Conservation (phyloP, 2,113 vertebrate species). For the Oenanthe oenanthe region DNA sequence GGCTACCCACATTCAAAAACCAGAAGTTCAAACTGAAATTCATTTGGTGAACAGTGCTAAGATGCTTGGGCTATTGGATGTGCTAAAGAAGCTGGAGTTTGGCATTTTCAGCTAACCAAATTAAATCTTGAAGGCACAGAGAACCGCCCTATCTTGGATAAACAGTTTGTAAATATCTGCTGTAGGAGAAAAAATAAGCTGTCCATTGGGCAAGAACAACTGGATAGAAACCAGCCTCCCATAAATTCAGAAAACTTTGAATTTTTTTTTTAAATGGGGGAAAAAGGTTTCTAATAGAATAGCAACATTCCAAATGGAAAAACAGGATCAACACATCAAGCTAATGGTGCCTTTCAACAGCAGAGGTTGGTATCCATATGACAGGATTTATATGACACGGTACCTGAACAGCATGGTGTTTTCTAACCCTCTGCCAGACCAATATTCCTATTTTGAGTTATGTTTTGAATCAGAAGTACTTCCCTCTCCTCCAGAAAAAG, state of each 20-base stretch:
- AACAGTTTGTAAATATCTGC: background rate
- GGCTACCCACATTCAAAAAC: background rate
- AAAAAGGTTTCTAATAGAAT: background rate
- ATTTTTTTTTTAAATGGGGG: fast-evolving
- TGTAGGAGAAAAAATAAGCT: background rate
- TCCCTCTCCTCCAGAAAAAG: background rate
- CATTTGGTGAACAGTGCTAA: background rate
- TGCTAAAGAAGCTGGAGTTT: background rate
- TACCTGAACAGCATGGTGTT: background rate
- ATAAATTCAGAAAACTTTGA: background rate
- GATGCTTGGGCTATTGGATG: background rate
- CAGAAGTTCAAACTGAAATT: background rate
- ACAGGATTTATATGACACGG: background rate
- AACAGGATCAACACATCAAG: background rate
- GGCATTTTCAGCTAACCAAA: background rate
- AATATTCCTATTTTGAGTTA: background rate
- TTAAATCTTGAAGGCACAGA: background rate
- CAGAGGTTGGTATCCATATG: fast-evolving
- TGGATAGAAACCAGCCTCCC: background rate
- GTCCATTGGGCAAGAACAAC: background rate
- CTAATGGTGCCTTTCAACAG: background rate
- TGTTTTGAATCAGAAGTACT: background rate
- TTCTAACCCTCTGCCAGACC: background rate
- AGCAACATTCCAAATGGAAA: background rate
- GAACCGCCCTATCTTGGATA: background rate